These are phyloP conservation scores for Pelecanus crispus DNA, from an alignment of 2,113 vertebrate genomes.

Conservation along the genomic window DNA sequence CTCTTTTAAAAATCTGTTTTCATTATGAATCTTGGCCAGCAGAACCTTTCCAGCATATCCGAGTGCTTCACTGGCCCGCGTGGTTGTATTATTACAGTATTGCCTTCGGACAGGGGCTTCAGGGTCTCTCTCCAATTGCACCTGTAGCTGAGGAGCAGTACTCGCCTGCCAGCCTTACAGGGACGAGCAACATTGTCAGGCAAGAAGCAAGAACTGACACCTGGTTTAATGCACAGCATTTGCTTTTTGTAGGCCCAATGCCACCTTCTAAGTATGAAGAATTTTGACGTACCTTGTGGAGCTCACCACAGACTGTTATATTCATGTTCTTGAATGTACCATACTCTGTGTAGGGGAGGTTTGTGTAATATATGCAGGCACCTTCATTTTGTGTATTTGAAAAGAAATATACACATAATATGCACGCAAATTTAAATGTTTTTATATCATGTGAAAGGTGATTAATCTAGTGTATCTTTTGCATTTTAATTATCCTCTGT, in stretches of 20 bases:
- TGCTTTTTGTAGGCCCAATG: background rate
- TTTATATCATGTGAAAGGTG: background rate
- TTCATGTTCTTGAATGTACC: background rate
- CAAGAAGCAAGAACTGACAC: background rate
- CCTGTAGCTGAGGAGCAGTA: background rate
- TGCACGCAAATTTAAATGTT: background rate
- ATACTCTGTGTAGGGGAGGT: background rate
- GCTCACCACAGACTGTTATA: rapidly evolving
- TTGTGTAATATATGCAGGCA: background rate
- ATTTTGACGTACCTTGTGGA: background rate
- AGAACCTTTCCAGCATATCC: background rate
- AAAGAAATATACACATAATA: background rate
- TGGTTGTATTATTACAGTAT: background rate
- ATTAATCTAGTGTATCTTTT: background rate
- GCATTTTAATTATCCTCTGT: background rate
- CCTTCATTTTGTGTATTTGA: background rate
- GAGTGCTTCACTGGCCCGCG: rapidly evolving
- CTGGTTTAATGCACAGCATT: background rate
- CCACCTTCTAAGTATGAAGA: background rate
- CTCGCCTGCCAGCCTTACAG: background rate
- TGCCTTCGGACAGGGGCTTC: background rate
- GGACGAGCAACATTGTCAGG: background rate
- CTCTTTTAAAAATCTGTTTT: background rate
- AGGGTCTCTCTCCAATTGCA: background rate
- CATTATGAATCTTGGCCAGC: background rate